phyloP scores from a whole-genome alignment of 2,113 vertebrate genomes.

The Embiotoca jacksoni region DNA sequence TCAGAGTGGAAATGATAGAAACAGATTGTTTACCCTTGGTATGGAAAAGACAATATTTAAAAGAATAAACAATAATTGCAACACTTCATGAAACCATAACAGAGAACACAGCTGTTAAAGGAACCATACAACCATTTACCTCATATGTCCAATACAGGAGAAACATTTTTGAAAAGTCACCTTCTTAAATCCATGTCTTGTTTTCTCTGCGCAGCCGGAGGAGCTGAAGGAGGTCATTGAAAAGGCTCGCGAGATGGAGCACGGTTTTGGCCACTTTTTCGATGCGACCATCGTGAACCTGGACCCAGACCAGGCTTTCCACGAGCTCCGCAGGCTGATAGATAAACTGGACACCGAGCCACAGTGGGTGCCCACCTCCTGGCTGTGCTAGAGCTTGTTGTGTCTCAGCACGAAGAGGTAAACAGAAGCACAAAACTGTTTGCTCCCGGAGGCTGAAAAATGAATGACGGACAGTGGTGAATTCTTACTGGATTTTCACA shows the following conservation, averaged over 20 bases:
- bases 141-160: neutral
- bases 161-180: neutral
- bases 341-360: slow-evolving; percentile 96
- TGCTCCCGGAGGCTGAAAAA: neutral
- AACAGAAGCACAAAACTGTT: neutral
- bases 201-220: slow-evolving; percentile 86
- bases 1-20: too few species aligned
- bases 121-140: neutral
- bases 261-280: slow-evolving; percentile 93
- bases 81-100: too few species aligned
- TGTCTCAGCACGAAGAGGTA: neutral
- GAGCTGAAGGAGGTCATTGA: slow-evolving; percentile 94
- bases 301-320: slow-evolving; percentile 91
- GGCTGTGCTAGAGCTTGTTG: slow-evolving; percentile 84
- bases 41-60: too few species aligned
- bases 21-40: too few species aligned
- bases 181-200: neutral
- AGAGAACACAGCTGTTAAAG: too few species aligned
- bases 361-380: slow-evolving; percentile 97
- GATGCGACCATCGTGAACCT: slow-evolving; percentile 92
- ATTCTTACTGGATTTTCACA: slow-evolving; percentile 52
- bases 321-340: slow-evolving; percentile 91
- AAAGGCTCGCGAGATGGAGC: slow-evolving; percentile 97
- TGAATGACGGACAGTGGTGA: slow-evolving; percentile 20
- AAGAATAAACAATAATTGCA: too few species aligned